These are phyloP conservation scores for Drosophila barbarae DNA, from an alignment of 2,888 invertebrate species.

Conservation along the genomic window DNA sequence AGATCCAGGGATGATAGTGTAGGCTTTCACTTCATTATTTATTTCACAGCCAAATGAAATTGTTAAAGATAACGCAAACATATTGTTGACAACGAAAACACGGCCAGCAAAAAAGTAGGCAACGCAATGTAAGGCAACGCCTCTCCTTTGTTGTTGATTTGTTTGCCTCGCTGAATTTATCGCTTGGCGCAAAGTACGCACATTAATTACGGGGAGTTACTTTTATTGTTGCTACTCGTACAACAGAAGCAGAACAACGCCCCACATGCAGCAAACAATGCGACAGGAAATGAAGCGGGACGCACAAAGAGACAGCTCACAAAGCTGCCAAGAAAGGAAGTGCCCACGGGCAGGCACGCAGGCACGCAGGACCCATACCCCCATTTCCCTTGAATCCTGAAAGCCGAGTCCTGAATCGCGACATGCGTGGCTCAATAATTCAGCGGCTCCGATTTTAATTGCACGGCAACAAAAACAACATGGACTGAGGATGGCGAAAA, in stretches of 20 bases:
- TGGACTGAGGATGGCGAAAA: constrained; percentile 3
- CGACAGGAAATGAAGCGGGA: constrained; percentile 67
- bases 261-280: constrained; percentile 69
- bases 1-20: constrained; percentile 34
- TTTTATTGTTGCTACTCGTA: constrained; percentile 64
- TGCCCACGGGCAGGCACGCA: constrained; percentile 27
- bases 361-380: background rate
- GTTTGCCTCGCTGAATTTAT: constrained; percentile 63
- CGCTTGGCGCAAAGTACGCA: constrained; percentile 72
- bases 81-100: constrained; percentile 65
- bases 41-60: constrained; percentile 63
- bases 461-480: constrained; percentile 29
- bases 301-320: constrained; percentile 45
- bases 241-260: constrained; percentile 36
- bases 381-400: background rate
- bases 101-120: constrained; percentile 61
- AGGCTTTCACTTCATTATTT: constrained; percentile 69
- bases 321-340: constrained; percentile 47
- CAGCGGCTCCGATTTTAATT: constrained; percentile 59
- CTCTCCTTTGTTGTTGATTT: constrained; percentile 39
- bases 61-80: constrained; percentile 72
- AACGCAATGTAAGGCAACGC: constrained; percentile 34
- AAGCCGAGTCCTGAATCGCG: constrained; percentile 19
- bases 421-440: constrained; percentile 65
- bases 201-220: constrained; percentile 74